Conservation (phyloP, 2,888 invertebrate genomes). For the Conistra vaccinii region DNA sequence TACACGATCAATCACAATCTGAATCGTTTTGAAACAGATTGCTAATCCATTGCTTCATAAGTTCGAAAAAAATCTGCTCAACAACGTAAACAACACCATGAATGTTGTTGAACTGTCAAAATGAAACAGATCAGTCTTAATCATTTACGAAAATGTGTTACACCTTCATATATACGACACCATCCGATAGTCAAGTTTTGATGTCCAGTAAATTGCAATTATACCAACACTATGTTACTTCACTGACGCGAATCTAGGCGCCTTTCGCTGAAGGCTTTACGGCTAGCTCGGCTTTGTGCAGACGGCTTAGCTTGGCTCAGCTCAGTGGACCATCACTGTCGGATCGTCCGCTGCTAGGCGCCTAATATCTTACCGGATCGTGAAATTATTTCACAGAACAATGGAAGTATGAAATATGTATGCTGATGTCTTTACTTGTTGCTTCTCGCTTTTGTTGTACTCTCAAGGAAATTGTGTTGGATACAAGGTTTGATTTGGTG, state of each 20-base stretch:
- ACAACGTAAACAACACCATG: too few relatives aligned
- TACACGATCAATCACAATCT: too few relatives aligned
- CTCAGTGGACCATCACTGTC: slow-evolving; percentile 10
- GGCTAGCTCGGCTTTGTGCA: slow-evolving; percentile 17
- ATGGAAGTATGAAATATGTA: neutral
- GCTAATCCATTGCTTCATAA: too few relatives aligned
- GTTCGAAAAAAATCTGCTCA: too few relatives aligned
- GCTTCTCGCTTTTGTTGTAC: neutral
- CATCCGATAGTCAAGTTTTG: neutral
- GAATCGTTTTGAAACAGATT: too few relatives aligned
- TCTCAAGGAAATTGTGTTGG: too few relatives aligned
- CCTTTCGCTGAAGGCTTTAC: slow-evolving; percentile 42
- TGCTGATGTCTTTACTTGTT: slow-evolving; percentile 3
- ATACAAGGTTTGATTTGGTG: too few relatives aligned
- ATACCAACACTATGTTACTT: neutral
- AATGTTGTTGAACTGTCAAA: too few relatives aligned
- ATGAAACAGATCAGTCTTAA: too few relatives aligned
- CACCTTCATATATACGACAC: too few relatives aligned
- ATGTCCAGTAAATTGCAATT: slow-evolving; percentile 5
- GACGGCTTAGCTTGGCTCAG: slow-evolving; percentile 30
- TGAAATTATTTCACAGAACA: slow-evolving; percentile 5
- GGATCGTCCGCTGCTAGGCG: neutral
- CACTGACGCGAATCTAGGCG: neutral
- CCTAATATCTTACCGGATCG: slow-evolving; percentile 4
- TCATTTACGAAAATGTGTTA: too few relatives aligned